Percentiles rank a stretch among this genome's conserved stretches.
Evolutionary conservation across 2,888 invertebrate species (phyloP).

Genomic region (Tryphoninae sp.): DNA sequence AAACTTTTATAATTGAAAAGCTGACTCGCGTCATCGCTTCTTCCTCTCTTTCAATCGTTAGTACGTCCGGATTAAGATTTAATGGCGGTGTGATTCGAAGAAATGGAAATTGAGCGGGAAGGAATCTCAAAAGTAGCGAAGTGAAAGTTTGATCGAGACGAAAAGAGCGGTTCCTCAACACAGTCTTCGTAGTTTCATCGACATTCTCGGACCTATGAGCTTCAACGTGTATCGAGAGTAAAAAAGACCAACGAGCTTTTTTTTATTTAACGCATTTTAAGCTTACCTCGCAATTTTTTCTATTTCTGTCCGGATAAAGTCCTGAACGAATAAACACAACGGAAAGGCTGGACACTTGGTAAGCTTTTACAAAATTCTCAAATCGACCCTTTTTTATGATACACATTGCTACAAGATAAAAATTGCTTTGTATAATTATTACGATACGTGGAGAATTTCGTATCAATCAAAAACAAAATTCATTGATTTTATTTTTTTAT

Average conservation of each 20-base stretch:
- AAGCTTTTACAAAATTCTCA: conserved; percentile 46
- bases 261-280: neutral
- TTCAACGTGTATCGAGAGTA: neutral
- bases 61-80: conserved; percentile 26
- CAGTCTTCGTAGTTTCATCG: conserved; percentile 30
- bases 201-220: conserved; percentile 28
- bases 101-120: conserved; percentile 47
- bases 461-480: too few relatives aligned
- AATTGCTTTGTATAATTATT: neutral
- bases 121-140: conserved; percentile 10
- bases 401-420: neutral
- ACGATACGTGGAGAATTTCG: too few relatives aligned
- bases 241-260: neutral
- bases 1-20: conserved; percentile 50
- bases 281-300: conserved; percentile 36
- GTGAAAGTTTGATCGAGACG: conserved; percentile 11
- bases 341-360: neutral
- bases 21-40: neutral
- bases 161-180: neutral
- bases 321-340: conserved; percentile 25
- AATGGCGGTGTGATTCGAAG: conserved; percentile 20
- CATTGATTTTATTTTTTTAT: too few relatives aligned
- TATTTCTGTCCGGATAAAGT: conserved; percentile 16
- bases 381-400: conserved; percentile 40
- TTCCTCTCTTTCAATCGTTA: conserved; percentile 14